phyloP scores from a whole-genome alignment of 2,888 invertebrate species.

The Anthophora plumipes region DNA sequence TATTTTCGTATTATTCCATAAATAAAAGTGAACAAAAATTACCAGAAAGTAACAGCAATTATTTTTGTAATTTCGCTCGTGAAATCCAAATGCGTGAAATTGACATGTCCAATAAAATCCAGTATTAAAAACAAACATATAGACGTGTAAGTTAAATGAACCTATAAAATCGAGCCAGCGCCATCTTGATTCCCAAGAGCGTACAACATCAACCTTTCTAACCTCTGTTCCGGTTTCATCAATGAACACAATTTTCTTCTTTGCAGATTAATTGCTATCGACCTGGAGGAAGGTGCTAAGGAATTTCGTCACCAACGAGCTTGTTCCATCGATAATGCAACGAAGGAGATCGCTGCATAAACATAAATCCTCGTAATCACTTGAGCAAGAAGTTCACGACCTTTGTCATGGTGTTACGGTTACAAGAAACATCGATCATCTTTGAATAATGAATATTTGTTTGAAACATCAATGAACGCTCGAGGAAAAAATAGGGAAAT shows the following conservation, averaged over 20 bases:
- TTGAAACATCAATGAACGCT: background rate
- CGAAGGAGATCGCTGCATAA: background rate
- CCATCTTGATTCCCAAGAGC: background rate
- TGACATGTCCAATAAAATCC: no score
- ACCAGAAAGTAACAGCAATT: no score
- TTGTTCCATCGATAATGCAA: constrained; percentile 4
- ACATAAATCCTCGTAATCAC: background rate
- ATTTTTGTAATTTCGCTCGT: no score
- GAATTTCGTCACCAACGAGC: background rate
- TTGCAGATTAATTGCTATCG: constrained; percentile 29
- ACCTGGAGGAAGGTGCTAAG: constrained; percentile 17
- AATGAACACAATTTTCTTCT: background rate
- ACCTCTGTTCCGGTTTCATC: background rate
- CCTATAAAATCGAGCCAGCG: background rate
- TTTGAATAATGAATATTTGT: background rate
- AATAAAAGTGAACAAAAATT: no score
- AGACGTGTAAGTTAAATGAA: no score
- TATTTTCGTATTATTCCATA: no score
- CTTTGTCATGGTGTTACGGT: background rate
- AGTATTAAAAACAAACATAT: no score
- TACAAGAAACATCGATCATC: constrained; percentile 6
- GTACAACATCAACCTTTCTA: background rate
- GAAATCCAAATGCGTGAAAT: no score
- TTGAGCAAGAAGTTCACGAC: constrained; percentile 27
- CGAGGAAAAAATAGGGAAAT: no score